Base-by-base conservation (phyloP, 2,797 vertebrate genomes). In the Merluccius polli region DNA sequence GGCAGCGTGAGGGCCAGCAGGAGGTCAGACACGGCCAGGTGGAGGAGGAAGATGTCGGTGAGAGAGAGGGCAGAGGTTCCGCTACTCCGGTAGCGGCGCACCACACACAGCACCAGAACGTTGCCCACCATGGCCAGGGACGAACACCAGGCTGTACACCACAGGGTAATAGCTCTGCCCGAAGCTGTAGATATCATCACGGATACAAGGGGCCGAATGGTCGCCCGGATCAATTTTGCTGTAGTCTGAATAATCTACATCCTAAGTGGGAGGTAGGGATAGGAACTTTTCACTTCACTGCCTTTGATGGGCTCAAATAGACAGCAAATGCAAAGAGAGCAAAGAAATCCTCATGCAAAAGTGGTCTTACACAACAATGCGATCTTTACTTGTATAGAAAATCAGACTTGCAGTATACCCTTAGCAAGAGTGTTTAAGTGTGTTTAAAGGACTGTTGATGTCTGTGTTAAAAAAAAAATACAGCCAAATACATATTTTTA, bases 11-110 rank as follows among this genome's bases (percentile, higher is more conserved):
- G 76, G 67, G 94, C 93, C 82, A 95, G 87, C 27, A 96, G 86
- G 9, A 96, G 90, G 86, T 96, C 95, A 0, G 95, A 93, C 38
- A 95, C 83, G 67, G 95, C 94, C 86, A 96, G 85, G 83, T 96
- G 94, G 3, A 95, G 92, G 77, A 96, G 91, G 81, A 94, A 94
- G 30, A 91, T 93, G 84, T 95, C 93, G 0, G 91, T 93, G 74
- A 94, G 87, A 4, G 92, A 93, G 81, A 92, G 93, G 36, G 91
- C 82, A 21, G 93, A 93, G 52, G 81, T 75, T 18, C 89, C 88
- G 0, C 89, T 76, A 0, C 84, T 83, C 70, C 91, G 86, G 81
- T 93, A 93, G 72, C 93, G 93, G 0, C 85, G 89, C 81, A 94
- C 92, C 77, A 94, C 93, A 11, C 91, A 90, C 69, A 96, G 79